These are phyloP conservation scores for Uloborus plumipes DNA, from an alignment of 2,888 invertebrate genomes.

Conservation along the genomic window DNA sequence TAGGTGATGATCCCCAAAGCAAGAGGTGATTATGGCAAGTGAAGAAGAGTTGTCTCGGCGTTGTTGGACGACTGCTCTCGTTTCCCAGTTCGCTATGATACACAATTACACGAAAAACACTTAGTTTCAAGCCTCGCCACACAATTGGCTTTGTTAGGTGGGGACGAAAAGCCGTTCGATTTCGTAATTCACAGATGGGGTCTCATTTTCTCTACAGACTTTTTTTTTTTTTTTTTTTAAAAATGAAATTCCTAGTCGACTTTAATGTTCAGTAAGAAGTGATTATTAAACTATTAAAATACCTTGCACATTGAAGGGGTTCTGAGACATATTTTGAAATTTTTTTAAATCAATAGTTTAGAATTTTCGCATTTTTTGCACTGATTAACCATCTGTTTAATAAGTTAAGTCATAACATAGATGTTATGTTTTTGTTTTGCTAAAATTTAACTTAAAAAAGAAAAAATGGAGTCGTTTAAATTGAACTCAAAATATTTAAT, in stretches of 20 bases:
- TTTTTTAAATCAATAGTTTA: too few species aligned
- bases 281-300: neutral
- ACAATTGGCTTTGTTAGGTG: conserved; percentile 20
- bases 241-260: neutral
- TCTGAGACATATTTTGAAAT: too few species aligned
- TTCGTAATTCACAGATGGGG: too few species aligned
- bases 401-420: too few species aligned
- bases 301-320: too few species aligned
- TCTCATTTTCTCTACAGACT: conserved; percentile 7
- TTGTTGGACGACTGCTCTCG: conserved; percentile 35
- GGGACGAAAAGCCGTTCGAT: conserved; percentile 8
- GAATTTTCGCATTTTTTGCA: too few species aligned
- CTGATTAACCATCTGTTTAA: too few species aligned
- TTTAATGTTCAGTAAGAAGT: conserved; percentile 4
- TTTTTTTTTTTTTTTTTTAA: neutral
- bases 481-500: too few species aligned
- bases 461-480: too few species aligned
- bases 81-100: conserved; percentile 36
- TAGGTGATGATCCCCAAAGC: conserved; percentile 56
- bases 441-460: too few species aligned
- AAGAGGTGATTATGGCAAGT: conserved; percentile 53
- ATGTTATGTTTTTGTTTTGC: too few species aligned
- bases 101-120: conserved; percentile 47
- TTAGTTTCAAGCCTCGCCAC: conserved; percentile 37
- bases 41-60: conserved; percentile 24